Evolutionary conservation across 2,113 vertebrate species (phyloP), one percentile per base, ranked within the genome.

Genomic region (Tapirus terrestris): DNA sequence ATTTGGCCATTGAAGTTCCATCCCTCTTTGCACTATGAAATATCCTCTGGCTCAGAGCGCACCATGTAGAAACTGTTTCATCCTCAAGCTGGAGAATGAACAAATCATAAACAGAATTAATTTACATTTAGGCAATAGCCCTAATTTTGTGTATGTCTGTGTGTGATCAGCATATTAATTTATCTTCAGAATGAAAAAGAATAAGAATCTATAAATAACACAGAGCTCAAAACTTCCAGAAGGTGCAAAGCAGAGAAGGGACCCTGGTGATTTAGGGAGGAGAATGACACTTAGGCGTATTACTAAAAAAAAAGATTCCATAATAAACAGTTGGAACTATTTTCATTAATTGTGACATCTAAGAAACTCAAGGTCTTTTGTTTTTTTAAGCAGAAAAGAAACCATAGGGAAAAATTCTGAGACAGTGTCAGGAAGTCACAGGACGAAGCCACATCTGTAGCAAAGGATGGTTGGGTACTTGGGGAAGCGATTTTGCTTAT

Each of bases 201-300:
- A 21, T 75, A 43, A 91, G 77, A 92, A 73, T 89, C 75, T 84
- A 60, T 67, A 90, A 83, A 36, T 53, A 92, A 83, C 48, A 76
- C 13, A 97, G 48, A 89, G 77, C 39, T 91, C 63, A 96, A 82
- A 83, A 75, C 72, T 91, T 63, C 25, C 29, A 53, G 6, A 45
- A 89, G 11, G 25, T 96, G 80, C 63, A 92, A 98, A 98, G 83
- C 11, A 96, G 80, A 98, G 92, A 89, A 95, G 79, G n/a, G 31
- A 72, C 48, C 14, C 48, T 89, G 3, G 31, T 65, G 43, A 82
- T 67, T 92, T 90, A 86, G 81, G 10, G 33, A 97, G 95, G 93
- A 33, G 0, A 96, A 90, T 73, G 20, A 72, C 31, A 96, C 79
- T 85, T 92, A 65, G 67, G 56, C 92, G 68, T 84, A 84, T 60